Conservation (phyloP, 2,888 invertebrate genomes). For the Siphlonurus alternatus region DNA sequence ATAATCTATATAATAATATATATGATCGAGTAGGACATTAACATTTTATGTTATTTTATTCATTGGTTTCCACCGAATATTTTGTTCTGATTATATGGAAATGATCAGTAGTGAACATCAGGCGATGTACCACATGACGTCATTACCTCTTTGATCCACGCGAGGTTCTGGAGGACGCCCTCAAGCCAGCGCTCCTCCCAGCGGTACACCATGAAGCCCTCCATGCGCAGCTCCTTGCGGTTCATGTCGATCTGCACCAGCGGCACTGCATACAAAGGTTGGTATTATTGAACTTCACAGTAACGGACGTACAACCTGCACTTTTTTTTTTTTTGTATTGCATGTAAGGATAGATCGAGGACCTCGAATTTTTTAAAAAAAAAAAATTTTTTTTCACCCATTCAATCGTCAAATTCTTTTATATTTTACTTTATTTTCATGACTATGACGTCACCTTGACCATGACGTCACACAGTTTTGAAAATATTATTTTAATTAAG, state of each 20-base stretch:
- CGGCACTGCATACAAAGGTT: constrained; percentile 22
- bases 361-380: neutral
- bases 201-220: constrained; percentile 38
- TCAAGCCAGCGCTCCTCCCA: constrained; percentile 44
- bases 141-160: constrained; percentile 37
- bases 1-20: too few relatives aligned
- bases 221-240: constrained; percentile 38
- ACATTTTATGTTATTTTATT: too few relatives aligned
- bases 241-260: constrained; percentile 38
- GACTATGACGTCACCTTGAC: too few relatives aligned
- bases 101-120: too few relatives aligned
- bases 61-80: too few relatives aligned
- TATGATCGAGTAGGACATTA: too few relatives aligned
- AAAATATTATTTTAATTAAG: too few relatives aligned
- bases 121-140: neutral
- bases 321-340: neutral
- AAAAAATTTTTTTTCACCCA: too few relatives aligned
- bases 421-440: too few relatives aligned
- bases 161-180: constrained; percentile 42
- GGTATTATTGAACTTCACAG: neutral
- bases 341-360: neutral
- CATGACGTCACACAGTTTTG: too few relatives aligned
- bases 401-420: too few relatives aligned
- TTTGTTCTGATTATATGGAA: too few relatives aligned
- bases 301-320: neutral